Conservation (phyloP, 2,888 invertebrate species). For the Aelia acuminata region DNA sequence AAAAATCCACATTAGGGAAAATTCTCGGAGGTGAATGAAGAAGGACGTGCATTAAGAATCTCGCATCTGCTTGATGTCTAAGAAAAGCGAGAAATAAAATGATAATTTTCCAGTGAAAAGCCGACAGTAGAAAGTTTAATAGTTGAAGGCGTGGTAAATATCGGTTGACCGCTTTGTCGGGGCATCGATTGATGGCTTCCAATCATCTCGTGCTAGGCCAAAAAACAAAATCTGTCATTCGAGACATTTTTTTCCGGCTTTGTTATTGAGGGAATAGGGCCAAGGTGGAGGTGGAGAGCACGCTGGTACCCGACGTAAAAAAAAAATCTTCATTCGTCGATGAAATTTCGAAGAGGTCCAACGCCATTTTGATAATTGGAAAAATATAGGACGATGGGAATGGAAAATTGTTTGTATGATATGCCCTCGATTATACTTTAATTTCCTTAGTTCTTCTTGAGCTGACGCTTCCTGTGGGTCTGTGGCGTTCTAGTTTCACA, state of each 20-base stretch:
- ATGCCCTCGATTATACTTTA: constrained; percentile 22
- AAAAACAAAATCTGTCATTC: constrained; percentile 33
- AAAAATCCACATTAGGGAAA: not conserved
- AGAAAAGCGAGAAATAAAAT: constrained; percentile 2
- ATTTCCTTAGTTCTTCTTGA: not conserved
- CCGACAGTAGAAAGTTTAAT: constrained; percentile 35
- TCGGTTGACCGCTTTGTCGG: constrained; percentile 34
- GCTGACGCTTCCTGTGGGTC: not conserved
- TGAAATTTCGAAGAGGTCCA: not conserved
- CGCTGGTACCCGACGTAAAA: not conserved
- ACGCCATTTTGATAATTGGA: not conserved
- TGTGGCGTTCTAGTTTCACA: not conserved
- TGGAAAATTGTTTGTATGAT: constrained; percentile 21
- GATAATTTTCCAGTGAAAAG: constrained; percentile 47
- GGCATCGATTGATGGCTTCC: not conserved
- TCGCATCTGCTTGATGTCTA: not conserved
- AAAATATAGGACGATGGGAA: not conserved
- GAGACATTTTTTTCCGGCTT: constrained; percentile 1
- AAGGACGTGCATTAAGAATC: not conserved
- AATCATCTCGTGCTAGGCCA: constrained; percentile 3
- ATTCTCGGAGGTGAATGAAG: not conserved
- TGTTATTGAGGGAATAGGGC: constrained; percentile 40
- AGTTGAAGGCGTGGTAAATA: constrained; percentile 30
- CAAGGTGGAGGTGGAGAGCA: not conserved
- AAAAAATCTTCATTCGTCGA: not conserved